phyloP scores from a whole-genome alignment of 2,113 vertebrate species.

The Tinamus guttatus region DNA sequence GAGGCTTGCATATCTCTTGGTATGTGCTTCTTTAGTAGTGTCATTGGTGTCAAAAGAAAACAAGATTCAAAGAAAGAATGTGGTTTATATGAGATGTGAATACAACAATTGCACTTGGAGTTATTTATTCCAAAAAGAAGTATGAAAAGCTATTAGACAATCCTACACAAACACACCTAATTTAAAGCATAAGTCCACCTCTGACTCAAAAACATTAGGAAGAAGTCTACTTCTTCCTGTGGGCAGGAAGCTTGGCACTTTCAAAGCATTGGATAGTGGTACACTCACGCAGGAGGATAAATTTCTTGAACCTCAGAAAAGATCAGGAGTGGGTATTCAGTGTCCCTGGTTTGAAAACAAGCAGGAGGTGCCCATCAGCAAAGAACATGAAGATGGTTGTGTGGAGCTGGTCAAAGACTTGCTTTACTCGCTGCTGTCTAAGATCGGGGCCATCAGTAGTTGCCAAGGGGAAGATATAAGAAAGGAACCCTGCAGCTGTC shows the following conservation, averaged over 20 bases:
- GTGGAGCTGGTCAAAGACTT: neutral
- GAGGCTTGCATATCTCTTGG: neutral
- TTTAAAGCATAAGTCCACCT: neutral
- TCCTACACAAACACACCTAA: rapidly evolving
- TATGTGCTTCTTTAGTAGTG: neutral
- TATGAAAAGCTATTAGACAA: neutral
- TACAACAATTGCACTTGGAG: rapidly evolving
- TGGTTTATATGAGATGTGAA: neutral
- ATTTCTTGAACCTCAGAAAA: neutral
- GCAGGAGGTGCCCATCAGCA: neutral
- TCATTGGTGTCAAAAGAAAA: neutral
- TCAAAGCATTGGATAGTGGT: neutral
- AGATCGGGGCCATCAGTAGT: neutral
- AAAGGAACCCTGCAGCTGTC: neutral
- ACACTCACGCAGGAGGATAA: rapidly evolving
- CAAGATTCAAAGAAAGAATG: neutral
- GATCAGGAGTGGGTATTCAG: neutral
- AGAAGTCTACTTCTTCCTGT: neutral
- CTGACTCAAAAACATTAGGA: neutral
- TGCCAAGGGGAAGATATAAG: neutral
- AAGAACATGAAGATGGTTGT: rapidly evolving
- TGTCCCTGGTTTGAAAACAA: neutral
- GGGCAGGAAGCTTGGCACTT: neutral
- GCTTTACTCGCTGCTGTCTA: neutral
- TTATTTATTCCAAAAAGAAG: neutral